Base-by-base conservation (phyloP, 2,797 vertebrate species). In the Pantherophis alleghaniensis region DNA sequence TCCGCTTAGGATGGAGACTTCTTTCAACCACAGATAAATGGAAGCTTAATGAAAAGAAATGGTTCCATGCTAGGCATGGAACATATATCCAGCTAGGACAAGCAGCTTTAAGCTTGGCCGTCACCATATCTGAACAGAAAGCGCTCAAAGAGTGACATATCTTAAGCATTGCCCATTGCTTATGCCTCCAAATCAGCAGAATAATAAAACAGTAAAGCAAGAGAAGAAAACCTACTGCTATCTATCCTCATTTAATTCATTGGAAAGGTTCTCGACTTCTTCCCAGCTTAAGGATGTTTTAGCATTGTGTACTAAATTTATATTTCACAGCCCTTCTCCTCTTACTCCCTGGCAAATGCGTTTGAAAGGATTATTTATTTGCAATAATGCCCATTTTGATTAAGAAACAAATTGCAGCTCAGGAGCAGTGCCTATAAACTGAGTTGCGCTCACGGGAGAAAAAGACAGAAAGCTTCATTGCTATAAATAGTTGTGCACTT, bases 161-260 rank as follows among this genome's bases (percentile, higher is more conserved):
- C 92, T 91, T 74, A 86, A 92, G 93, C 92, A 88, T 93, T 95
- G 60, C 90, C 95, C 92, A 87, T 95, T 96, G 66, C 66, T 74
- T 94, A 56, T 2, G 0, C 87, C 91, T 69, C 5, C 51, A 94
- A 66, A 87, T 94, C 93, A 87, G 79, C 1, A 32, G 56, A 88
- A 69, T 69, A 66, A 87, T 79, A 79, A 88, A 88, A 56, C 1
- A 53, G 9, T 10, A 53, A 53, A 87, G 13, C 14, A 12, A 56
- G 51, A 87, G 32, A 57, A 37, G n/a, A 83, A 92, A 56, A 56
- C 28, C 24, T 10, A 61, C 47, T 53, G 90, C 92, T 56, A 7
- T 28, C 56, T 22, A 32, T 7, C 63, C 28, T 89, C 20, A 69
- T 83, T 79, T 24, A 26, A 42, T 5, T 56, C 26, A 63, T 63